Evolutionary conservation across 2,113 vertebrate genomes (phyloP).

Genomic region (Chaetorhynchus papuensis): DNA sequence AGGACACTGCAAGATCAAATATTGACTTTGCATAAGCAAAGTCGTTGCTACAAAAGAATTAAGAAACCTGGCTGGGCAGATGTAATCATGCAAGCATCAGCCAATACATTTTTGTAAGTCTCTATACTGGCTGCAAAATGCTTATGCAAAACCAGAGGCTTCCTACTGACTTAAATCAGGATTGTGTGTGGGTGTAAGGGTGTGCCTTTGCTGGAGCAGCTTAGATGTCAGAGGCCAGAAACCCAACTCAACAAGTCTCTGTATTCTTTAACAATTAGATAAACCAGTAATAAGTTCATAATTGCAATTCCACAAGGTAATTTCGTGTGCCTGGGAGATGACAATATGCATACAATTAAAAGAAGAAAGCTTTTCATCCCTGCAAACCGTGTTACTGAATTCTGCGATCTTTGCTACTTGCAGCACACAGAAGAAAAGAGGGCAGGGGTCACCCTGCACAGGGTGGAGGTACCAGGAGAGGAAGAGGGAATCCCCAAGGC

Average conservation of each 20-base stretch:
- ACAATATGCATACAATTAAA: slow-evolving; percentile 25
- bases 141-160: slow-evolving; percentile 46
- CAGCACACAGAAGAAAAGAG: background rate
- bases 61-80: background rate
- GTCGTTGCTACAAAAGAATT: background rate
- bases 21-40: background rate
- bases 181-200: slow-evolving; percentile 39
- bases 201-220: background rate
- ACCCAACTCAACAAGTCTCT: slow-evolving; percentile 1
- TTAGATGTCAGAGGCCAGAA: background rate
- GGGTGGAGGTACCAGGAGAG: background rate
- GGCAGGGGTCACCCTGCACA: background rate
- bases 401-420: background rate
- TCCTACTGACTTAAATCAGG: slow-evolving; percentile 33
- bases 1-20: slow-evolving; percentile 4
- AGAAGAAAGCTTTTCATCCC: slow-evolving; percentile 18
- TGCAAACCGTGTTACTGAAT: background rate
- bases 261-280: slow-evolving; percentile 51
- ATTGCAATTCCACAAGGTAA: slow-evolving; percentile 35
- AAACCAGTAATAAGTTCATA: slow-evolving; percentile 43
- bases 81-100: background rate
- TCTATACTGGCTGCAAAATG: background rate
- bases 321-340: slow-evolving; percentile 33
- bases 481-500: background rate
- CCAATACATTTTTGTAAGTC: slow-evolving; percentile 4